These are phyloP conservation scores for Ornithorhynchus anatinus DNA, from an alignment of 2,113 vertebrate genomes.

Conservation along the genomic window DNA sequence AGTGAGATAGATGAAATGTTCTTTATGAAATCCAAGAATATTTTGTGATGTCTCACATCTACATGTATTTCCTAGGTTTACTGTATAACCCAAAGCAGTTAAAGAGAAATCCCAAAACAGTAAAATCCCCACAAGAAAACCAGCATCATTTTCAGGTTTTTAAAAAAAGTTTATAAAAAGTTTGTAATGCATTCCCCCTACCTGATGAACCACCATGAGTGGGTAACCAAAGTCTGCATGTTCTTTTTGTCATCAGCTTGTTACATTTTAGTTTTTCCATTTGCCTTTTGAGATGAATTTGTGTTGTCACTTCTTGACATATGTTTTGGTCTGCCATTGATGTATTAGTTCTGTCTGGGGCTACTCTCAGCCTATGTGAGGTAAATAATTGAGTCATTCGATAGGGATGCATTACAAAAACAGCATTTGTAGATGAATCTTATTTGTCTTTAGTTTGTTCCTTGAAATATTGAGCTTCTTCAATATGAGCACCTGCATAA, in stretches of 20 bases:
- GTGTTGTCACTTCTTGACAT: not conserved
- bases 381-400: slow-evolving; percentile 2
- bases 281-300: not conserved
- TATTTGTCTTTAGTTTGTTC: not conserved
- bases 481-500: not conserved
- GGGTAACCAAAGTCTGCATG: not conserved
- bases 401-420: not conserved
- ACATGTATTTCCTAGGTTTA: too few relatives aligned
- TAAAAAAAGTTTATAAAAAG: too few relatives aligned
- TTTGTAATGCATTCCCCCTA: not conserved
- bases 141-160: too few relatives aligned
- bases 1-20: too few relatives aligned
- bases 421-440: not conserved
- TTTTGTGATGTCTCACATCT: too few relatives aligned
- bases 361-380: slow-evolving; percentile 1
- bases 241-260: not conserved
- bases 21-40: too few relatives aligned
- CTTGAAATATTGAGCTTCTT: not conserved
- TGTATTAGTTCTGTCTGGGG: not conserved
- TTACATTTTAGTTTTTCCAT: not conserved
- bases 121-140: too few relatives aligned
- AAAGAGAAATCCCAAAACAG: not conserved
- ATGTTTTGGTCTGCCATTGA: not conserved
- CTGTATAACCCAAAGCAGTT: not conserved
- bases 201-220: not conserved